Conservation (phyloP, 2,888 invertebrate genomes). For the Patella pellucida region DNA sequence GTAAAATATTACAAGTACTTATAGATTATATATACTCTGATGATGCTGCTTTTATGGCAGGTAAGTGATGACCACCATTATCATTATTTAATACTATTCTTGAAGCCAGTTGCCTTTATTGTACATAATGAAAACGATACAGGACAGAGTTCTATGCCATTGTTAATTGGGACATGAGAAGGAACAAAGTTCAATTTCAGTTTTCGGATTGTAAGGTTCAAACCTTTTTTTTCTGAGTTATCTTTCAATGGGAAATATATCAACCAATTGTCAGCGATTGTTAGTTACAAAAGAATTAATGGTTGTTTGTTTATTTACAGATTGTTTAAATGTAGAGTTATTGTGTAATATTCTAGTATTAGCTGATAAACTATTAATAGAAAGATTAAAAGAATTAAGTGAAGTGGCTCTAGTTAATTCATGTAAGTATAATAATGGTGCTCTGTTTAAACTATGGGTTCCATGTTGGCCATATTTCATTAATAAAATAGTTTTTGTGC, state of each 20-base stretch:
- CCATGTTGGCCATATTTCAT: too few relatives aligned
- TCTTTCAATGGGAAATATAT: too few relatives aligned
- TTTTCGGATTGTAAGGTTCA: too few relatives aligned
- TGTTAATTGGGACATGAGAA: too few relatives aligned
- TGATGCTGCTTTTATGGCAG: constrained; percentile 73
- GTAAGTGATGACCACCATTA: constrained; percentile 31
- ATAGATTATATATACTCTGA: constrained; percentile 85
- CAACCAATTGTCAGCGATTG: background rate
- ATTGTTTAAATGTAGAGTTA: constrained; percentile 79
- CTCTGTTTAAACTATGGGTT: too few relatives aligned
- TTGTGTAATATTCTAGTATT: constrained; percentile 83
- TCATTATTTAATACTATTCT: too few relatives aligned
- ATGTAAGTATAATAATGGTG: constrained; percentile 58
- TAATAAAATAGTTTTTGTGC: too few relatives aligned
- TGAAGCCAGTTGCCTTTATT: background rate
- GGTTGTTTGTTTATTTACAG: constrained; percentile 69
- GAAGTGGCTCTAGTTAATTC: constrained; percentile 78
- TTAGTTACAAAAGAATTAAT: background rate
- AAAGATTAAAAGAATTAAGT: constrained; percentile 80
- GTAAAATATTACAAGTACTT: constrained; percentile 77
- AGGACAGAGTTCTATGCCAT: too few relatives aligned
- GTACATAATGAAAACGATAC: background rate
- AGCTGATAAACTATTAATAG: constrained; percentile 85
- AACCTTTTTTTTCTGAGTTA: too few relatives aligned
- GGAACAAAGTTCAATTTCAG: too few relatives aligned